These are phyloP conservation scores for Melanotaenia maccullochi DNA, from an alignment of 2,797 vertebrate genomes.

Conservation along the genomic window DNA sequence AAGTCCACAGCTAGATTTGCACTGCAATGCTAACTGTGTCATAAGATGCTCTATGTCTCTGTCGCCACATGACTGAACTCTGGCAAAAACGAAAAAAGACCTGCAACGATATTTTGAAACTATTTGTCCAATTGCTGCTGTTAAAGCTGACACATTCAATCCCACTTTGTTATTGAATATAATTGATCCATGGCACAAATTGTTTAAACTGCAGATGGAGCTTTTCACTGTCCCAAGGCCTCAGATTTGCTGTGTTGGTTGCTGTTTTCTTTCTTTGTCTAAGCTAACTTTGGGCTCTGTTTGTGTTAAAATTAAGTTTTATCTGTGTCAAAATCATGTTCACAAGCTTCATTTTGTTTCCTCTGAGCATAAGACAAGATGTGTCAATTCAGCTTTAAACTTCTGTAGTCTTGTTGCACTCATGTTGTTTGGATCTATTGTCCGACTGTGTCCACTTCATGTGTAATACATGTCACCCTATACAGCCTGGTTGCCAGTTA, in stretches of 20 bases:
- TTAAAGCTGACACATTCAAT: conserved; percentile 16
- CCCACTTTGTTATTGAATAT: conserved; percentile 17
- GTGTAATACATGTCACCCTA: not conserved
- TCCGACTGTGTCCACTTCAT: not conserved
- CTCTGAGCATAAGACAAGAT: not conserved
- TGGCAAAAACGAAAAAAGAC: not conserved
- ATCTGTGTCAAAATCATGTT: not conserved
- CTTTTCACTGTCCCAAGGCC: conserved; percentile 45
- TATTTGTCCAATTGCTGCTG: not conserved
- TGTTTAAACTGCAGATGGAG: conserved; percentile 55
- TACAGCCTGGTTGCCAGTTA: not conserved
- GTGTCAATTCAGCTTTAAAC: not conserved
- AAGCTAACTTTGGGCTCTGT: conserved; percentile 19
- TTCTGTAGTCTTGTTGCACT: not conserved
- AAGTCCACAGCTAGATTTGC: conserved; percentile 36
- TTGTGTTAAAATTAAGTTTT: not conserved
- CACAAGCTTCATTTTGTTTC: not conserved
- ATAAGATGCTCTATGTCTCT: conserved; percentile 15
- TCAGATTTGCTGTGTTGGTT: conserved; percentile 54
- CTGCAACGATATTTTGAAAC: not conserved
- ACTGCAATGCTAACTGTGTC: conserved; percentile 37
- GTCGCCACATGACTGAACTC: conserved; percentile 20
- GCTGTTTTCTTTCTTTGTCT: conserved; percentile 60
- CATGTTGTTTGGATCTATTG: not conserved
- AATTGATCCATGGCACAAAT: conserved; percentile 41